Conservation (phyloP, 2,797 vertebrate species). For the Okamejei kenojei region DNA sequence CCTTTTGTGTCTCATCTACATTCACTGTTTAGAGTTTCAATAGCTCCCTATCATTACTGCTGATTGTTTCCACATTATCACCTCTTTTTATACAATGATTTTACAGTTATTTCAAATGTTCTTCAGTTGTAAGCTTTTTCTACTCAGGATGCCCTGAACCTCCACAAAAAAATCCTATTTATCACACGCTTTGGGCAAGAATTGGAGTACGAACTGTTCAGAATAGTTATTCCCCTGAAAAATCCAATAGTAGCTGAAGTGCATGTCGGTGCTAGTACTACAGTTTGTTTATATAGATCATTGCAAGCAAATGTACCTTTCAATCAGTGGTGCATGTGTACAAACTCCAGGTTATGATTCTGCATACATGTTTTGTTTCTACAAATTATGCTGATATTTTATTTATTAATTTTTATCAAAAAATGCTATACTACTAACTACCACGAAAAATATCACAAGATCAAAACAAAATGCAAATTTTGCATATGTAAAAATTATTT, state of each 20-base stretch:
- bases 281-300: not conserved
- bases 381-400: not conserved
- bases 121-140: not conserved
- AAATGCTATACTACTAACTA: not conserved
- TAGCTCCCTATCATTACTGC: not conserved
- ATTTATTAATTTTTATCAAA: constrained; percentile 16
- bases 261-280: not conserved
- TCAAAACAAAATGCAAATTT: not conserved
- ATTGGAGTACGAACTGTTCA: not conserved
- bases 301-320: not conserved
- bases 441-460: constrained; percentile 27
- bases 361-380: not conserved
- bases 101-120: constrained; percentile 10
- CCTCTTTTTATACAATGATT: not conserved
- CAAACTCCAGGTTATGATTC: not conserved
- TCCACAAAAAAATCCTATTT: not conserved
- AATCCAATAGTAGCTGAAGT: not conserved
- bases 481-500: not conserved
- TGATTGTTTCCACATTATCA: not conserved
- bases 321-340: not conserved
- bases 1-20: not conserved
- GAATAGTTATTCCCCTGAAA: not conserved
- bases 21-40: not conserved
- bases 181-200: not conserved
- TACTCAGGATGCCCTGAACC: not conserved